phyloP scores from a whole-genome alignment of 2,888 invertebrate genomes.

The Drosophila helvetica region DNA sequence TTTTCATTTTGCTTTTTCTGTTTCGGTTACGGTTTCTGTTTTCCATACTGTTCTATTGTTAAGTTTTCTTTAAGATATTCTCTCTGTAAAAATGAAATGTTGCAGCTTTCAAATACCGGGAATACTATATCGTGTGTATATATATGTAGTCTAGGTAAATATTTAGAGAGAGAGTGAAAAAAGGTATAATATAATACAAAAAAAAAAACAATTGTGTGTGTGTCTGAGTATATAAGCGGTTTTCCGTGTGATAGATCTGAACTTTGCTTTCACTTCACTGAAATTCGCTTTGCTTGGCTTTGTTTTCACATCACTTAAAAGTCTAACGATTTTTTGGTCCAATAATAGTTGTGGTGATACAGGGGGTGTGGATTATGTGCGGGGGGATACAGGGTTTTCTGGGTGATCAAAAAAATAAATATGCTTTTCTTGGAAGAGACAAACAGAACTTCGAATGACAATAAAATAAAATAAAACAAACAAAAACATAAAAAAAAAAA shows the following conservation, averaged over 20 bases:
- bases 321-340: constrained; percentile 85
- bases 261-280: constrained; percentile 41
- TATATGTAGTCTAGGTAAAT: constrained; percentile 65
- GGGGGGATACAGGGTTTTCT: constrained; percentile 7
- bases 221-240: constrained; percentile 24
- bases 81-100: constrained; percentile 18
- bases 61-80: constrained; percentile 38
- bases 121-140: constrained; percentile 63
- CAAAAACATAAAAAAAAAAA: constrained; percentile 42
- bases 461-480: constrained; percentile 41
- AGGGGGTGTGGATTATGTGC: constrained; percentile 20
- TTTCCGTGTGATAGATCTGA: constrained; percentile 22
- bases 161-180: constrained; percentile 56
- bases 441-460: constrained; percentile 41
- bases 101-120: constrained; percentile 45
- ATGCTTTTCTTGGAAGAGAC: constrained; percentile 29
- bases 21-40: neutral
- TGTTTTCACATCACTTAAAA: constrained; percentile 79
- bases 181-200: constrained; percentile 58
- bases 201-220: constrained; percentile 74
- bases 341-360: constrained; percentile 81
- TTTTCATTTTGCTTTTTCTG: constrained; percentile 29
- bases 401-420: constrained; percentile 45
- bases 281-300: constrained; percentile 48
- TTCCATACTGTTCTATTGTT: neutral